Percentiles rank a stretch among this genome's conserved stretches.
These are phyloP conservation scores for Enteromius mattozi DNA, from an alignment of 2,797 vertebrate species.

Conservation along the genomic window DNA sequence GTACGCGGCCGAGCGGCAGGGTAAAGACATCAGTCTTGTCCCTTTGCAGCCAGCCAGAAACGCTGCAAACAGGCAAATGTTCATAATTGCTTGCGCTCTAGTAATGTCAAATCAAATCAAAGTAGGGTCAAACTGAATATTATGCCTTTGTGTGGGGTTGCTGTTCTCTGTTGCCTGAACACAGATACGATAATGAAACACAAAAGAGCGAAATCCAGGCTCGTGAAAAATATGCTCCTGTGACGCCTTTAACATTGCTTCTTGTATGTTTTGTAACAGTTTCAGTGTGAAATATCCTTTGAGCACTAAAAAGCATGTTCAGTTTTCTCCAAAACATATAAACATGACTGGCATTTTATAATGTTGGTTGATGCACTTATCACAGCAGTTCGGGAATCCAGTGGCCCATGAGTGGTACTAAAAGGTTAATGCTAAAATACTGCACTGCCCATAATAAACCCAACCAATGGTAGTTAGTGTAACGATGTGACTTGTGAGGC, in stretches of 20 bases:
- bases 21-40: constrained; percentile 28
- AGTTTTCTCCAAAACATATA: background rate
- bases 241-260: background rate
- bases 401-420: background rate
- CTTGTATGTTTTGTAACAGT: background rate
- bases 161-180: background rate
- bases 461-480: background rate
- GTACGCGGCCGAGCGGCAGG: background rate
- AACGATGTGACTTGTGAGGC: too few relatives aligned
- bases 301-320: background rate
- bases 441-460: background rate
- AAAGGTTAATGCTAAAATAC: background rate
- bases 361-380: too few relatives aligned
- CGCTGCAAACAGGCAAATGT: constrained; percentile 62
- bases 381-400: too few relatives aligned
- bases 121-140: constrained; percentile 62
- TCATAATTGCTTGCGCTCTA: constrained; percentile 67
- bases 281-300: background rate
- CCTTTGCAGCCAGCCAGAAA: constrained; percentile 51
- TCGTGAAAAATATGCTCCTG: background rate
- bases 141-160: background rate
- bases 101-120: constrained; percentile 65
- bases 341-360: background rate
- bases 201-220: background rate
- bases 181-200: background rate